Percentiles rank a stretch among this genome's conserved stretches.
These are phyloP conservation scores for Quadriops clusia DNA, from an alignment of 2,888 invertebrate species.

Conservation along the genomic window DNA sequence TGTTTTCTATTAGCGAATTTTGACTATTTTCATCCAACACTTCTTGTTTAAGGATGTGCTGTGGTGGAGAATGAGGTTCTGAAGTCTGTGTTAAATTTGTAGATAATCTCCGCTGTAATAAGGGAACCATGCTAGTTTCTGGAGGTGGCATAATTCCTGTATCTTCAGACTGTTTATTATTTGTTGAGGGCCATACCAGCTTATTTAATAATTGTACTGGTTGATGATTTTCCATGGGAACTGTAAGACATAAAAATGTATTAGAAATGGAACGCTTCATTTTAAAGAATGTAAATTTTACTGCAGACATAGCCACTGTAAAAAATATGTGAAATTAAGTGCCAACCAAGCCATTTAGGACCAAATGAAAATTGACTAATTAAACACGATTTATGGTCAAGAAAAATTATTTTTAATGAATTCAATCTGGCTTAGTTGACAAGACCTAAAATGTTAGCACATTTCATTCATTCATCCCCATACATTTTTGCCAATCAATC, in stretches of 20 bases:
- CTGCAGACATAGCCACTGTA: constrained; percentile 37
- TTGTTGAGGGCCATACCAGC: constrained; percentile 30
- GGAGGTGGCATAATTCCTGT: constrained; percentile 60
- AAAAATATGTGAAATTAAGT: constrained; percentile 30
- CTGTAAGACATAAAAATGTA: constrained; percentile 33
- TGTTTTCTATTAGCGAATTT: constrained; percentile 36
- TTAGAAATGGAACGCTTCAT: constrained; percentile 25
- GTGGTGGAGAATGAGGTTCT: constrained; percentile 43
- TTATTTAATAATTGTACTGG: constrained; percentile 24
- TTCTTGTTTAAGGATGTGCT: constrained; percentile 50
- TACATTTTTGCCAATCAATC: background rate
- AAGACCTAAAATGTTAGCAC: constrained; percentile 37
- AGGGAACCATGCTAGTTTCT: constrained; percentile 46
- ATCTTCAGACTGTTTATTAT: constrained; percentile 42
- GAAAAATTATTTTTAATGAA: no score
- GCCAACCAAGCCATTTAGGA: constrained; percentile 36
- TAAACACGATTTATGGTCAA: background rate
- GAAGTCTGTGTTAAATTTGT: constrained; percentile 42
- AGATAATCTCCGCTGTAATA: constrained; percentile 52
- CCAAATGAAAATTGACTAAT: constrained; percentile 4
- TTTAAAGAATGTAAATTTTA: no score
- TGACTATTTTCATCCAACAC: constrained; percentile 63
- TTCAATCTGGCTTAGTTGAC: constrained; percentile 37
- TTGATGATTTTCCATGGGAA: constrained; percentile 27
- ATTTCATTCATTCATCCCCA: constrained; percentile 23